These are phyloP conservation scores for Sebastiscus albofasciatus DNA, from an alignment of 2,797 vertebrate species.

Conservation along the genomic window DNA sequence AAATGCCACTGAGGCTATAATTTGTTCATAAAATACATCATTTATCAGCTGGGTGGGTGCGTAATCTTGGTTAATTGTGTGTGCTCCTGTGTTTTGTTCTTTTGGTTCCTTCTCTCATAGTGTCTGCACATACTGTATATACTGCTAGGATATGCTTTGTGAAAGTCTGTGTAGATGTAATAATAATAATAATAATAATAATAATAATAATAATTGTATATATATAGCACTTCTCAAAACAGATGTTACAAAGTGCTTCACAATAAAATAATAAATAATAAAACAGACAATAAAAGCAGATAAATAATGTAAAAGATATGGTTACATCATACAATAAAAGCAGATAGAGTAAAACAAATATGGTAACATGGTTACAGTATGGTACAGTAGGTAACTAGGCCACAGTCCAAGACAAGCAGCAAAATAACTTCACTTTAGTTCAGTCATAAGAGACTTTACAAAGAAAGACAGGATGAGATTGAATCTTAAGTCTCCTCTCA, in stretches of 20 bases:
- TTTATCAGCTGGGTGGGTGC: conserved; percentile 1
- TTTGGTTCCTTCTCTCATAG: background rate
- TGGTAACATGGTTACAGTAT: no score
- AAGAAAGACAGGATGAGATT: background rate
- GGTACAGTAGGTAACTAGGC: background rate
- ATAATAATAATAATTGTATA: no score
- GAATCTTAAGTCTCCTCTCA: background rate
- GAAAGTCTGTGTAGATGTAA: background rate
- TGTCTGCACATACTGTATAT: background rate
- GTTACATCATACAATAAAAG: no score
- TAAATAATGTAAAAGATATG: no score
- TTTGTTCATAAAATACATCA: conserved; percentile 33
- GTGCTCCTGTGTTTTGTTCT: background rate
- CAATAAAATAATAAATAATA: no score
- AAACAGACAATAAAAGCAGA: no score
- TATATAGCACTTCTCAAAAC: no score
- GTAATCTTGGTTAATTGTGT: conserved; percentile 15
- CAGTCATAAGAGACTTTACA: background rate
- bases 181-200: no score
- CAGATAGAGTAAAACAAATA: no score
- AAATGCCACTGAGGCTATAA: conserved; percentile 36
- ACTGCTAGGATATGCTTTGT: background rate
- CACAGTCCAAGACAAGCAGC: background rate
- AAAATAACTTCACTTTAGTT: background rate
- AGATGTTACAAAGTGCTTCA: no score